Percentiles rank a stretch among this genome's conserved stretches.
These are phyloP conservation scores for Zaprionus nigranus DNA, from an alignment of 1,140 invertebrate genomes.

Conservation along the genomic window DNA sequence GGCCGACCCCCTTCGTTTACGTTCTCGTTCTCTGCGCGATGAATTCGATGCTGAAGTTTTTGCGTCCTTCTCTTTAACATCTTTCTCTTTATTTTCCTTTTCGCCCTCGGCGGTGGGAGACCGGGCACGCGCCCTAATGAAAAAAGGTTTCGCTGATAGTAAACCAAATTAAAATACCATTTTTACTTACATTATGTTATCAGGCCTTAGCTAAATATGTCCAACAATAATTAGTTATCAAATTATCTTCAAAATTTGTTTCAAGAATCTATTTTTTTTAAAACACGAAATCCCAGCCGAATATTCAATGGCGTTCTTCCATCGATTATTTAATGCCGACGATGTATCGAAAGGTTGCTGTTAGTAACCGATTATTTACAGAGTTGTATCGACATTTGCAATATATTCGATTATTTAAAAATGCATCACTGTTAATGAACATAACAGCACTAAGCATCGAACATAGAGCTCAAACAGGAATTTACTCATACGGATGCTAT, in stretches of 20 bases:
- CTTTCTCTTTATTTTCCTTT: conserved; percentile 76
- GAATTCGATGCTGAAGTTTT: conserved; percentile 66
- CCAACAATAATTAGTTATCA: conserved; percentile 17
- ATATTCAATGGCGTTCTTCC: conserved; percentile 44
- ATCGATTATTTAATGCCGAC: conserved; percentile 34
- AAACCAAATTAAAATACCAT: background rate
- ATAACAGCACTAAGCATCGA: background rate
- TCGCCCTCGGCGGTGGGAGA: conserved; percentile 70
- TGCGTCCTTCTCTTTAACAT: conserved; percentile 70
- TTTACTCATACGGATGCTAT: too few species aligned
- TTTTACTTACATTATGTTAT: conserved; percentile 32
- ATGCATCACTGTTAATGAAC: background rate
- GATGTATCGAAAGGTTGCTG: conserved; percentile 3
- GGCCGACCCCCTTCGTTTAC: conserved; percentile 86
- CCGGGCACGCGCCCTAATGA: conserved; percentile 72
- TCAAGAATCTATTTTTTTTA: conserved; percentile 17
- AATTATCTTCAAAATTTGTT: conserved; percentile 11
- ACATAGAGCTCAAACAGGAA: too few species aligned
- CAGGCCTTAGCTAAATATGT: background rate
- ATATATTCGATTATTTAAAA: conserved; percentile 19
- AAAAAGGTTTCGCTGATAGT: conserved; percentile 16
- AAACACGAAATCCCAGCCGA: conserved; percentile 19
- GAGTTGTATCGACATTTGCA: background rate
- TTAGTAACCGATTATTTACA: conserved; percentile 3
- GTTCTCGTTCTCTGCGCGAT: conserved; percentile 76